phyloP scores from a whole-genome alignment of 2,113 vertebrate genomes.

The Pseudorectes ferrugineus region DNA sequence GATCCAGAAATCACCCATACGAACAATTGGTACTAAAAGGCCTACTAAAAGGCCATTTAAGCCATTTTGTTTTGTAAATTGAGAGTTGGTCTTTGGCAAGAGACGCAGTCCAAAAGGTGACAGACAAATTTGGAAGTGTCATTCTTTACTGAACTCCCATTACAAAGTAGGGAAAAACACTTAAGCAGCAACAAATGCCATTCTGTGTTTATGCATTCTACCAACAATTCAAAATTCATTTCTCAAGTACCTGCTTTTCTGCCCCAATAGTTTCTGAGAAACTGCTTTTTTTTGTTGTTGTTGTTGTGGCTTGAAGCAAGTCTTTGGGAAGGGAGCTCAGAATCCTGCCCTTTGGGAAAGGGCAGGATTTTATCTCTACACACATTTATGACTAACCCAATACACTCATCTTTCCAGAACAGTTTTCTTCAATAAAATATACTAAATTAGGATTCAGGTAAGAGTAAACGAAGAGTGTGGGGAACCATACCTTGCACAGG shows the following conservation, averaged over 20 bases:
- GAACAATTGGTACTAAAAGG: not conserved
- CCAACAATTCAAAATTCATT: not conserved
- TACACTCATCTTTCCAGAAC: not conserved
- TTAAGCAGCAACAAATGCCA: not conserved
- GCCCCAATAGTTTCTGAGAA: not conserved
- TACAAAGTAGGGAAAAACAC: not conserved
- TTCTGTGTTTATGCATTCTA: not conserved
- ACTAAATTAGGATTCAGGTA: not conserved
- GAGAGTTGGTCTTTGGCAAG: not conserved
- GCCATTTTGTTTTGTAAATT: too few relatives aligned
- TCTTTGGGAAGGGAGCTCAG: not conserved
- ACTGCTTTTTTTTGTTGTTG: not conserved
- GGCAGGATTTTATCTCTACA: not conserved
- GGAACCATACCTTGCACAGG: not conserved
- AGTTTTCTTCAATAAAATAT: not conserved
- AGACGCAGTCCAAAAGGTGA: not conserved
- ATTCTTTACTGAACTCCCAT: not conserved
- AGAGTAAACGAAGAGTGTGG: fast-evolving
- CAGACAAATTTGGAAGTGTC: not conserved
- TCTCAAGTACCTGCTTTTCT: not conserved
- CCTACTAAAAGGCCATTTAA: not conserved
- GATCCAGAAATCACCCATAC: not conserved
- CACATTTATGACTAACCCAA: not conserved
- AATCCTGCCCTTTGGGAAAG: not conserved
- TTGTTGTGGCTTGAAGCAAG: not conserved